Base-by-base conservation (phyloP, 2,113 vertebrate species). In the Xiphorhynchus elegans region DNA sequence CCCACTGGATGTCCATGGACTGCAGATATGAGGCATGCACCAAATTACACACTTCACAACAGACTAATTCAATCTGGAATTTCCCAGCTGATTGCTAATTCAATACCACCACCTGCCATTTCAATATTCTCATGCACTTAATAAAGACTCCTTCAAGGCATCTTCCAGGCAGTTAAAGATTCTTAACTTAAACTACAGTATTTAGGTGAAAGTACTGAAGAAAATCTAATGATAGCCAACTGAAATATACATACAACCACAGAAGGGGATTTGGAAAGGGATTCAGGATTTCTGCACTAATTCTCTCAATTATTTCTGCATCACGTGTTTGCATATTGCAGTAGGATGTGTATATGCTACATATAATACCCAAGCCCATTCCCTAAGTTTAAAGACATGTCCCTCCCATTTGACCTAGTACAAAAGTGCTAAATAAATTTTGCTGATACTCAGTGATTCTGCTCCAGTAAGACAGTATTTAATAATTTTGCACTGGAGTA, bases 271-370 rank as follows among this genome's bases (percentile, higher is more conserved):
- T 15, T 64, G 23, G 84, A 88, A 83, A 69, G 24, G 18, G 18
- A 88, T 17, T 74, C 10, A 59, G 59, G 47, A 59, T 86, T 93
- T 93, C 88, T 95, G 53, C 37, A 78, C 35, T 86, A 83, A 94
- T 88, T 96, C 29, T 67, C 26, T 90, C 87, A 67, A 83, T 67
- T 87, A 91, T 78, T 94, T 95, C 85, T 87, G 37, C 58, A 88
- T 69, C 63, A 75, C 2, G 0, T 68, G 19, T 17, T 88, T 90
- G 47, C 52, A 53, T 47, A 80, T 76, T 83, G 67, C 81, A 76
- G 37, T 31, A 76, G 73, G 59, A 66, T 47, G 23, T 35, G 69
- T 77, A 18, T 0, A 0, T 64, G 29, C 24, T 44, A 60, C 28
- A 24, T 44, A 47, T 0, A 62, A 58, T 2, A 90, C 77, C 26